Evolutionary conservation across 92 coral and sea anemone genomes (phyloP), one percentile per base, ranked within the genome.

Genomic region (Bergia sp.): DNA sequence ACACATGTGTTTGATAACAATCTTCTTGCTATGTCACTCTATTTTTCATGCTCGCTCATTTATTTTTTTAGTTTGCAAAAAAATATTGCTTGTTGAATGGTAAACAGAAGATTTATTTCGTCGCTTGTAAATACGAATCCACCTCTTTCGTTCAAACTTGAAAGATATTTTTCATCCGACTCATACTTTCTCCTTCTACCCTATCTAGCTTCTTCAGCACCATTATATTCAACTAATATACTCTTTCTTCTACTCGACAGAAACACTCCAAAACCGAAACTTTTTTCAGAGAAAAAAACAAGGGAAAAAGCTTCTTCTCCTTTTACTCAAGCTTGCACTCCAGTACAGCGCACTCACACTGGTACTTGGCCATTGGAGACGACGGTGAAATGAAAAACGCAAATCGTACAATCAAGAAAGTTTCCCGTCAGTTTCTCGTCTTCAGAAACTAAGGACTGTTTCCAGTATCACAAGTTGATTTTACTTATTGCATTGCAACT

Each of bases 311-410:
- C 79, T 20, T 78, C 4, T 78, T 8, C 40, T 44, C 82, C 38
- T 78, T 78, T 45, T 78, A 78, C 40, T 78, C 82, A 29, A 42
- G 57, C 64, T 6, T 43, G 37, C 61, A 44, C 40, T 49, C 53
- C 82, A 49, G 20, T 18, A n/a, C 21, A 49, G 18, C 36, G 15
- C 65, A 78, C 6, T 44, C 58, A 45, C 82, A 13, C 38, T 78
- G 82, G 82, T 78, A 78, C 82, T 49, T 78, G 38, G 82, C 82
- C 55, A 78, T 78, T 49, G 65, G 82, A 78, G 64, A 78, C 2
- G 20, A 78, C 29, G 82, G 82, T n/a, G 39, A 78, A 78, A 78
- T 78, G 82, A 78, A 29, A 29, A 78, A 78, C 64, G 82, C 82
- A n/a, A 78, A 78, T 78, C 20, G 38, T 20, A 49, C 82, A n/a